These are phyloP conservation scores for Alcis repandata DNA, from an alignment of 2,888 invertebrate species.

Conservation along the genomic window DNA sequence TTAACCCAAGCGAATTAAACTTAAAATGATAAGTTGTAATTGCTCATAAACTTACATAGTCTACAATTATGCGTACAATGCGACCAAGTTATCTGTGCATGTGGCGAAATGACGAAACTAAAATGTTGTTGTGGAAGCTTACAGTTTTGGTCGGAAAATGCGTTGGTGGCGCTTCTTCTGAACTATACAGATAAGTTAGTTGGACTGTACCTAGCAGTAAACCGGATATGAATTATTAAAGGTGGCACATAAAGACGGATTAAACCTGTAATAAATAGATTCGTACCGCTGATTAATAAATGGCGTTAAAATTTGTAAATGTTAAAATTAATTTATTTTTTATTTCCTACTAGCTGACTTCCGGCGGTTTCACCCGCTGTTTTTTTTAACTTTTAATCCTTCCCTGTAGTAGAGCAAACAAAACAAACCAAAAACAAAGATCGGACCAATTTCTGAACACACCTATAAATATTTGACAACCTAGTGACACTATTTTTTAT, in stretches of 20 bases:
- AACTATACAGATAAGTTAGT: neutral
- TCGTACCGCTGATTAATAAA: constrained; percentile 38
- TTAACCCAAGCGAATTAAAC: constrained; percentile 26
- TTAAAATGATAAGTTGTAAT: constrained; percentile 18
- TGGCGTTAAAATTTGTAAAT: constrained; percentile 3
- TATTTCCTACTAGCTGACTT: neutral
- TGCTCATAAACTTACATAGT: constrained; percentile 20
- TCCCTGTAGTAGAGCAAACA: too few species aligned
- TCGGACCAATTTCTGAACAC: too few species aligned
- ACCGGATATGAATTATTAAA: constrained; percentile 40
- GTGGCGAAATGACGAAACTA: neutral
- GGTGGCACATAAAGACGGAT: constrained; percentile 38
- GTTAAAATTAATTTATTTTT: neutral
- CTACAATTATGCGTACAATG: neutral
- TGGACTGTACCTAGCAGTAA: constrained; percentile 7
- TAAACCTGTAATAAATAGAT: constrained; percentile 40
- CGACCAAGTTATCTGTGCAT: neutral
- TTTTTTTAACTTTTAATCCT: too few species aligned
- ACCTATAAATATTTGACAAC: too few species aligned
- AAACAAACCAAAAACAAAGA: too few species aligned
- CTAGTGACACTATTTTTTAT: too few species aligned
- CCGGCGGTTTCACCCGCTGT: too few species aligned
- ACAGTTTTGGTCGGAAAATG: neutral
- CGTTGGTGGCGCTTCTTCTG: neutral
- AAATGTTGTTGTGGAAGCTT: neutral